Conservation (phyloP, 2,888 invertebrate species). For the Sclerodermus sp. region DNA sequence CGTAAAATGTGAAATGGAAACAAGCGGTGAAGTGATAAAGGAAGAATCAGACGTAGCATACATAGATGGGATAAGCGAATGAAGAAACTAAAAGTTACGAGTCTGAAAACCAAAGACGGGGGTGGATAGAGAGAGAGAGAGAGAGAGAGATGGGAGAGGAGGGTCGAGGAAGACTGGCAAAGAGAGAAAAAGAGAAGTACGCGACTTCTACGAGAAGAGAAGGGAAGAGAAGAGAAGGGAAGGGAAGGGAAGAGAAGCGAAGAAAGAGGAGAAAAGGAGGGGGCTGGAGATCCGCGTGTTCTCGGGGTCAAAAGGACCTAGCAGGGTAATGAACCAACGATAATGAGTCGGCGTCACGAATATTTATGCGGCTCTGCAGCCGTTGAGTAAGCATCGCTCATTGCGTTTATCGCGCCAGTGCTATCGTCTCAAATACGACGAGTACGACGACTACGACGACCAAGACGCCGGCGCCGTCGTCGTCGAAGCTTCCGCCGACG, state of each 20-base stretch:
- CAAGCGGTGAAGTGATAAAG: too few species aligned
- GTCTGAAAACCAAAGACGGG: too few species aligned
- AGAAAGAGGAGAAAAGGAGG: neutral
- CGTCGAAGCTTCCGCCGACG: neutral
- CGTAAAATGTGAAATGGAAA: too few species aligned
- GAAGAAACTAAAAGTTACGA: too few species aligned
- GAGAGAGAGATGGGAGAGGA: too few species aligned
- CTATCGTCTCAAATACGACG: slow-evolving; percentile 11
- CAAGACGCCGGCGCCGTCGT: neutral
- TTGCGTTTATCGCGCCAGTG: slow-evolving; percentile 13
- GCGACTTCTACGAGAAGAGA: too few species aligned
- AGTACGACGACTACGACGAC: slow-evolving; percentile 2
- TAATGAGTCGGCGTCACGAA: slow-evolving; percentile 23
- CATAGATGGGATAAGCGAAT: too few species aligned
- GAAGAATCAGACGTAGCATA: too few species aligned
- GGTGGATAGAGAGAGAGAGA: too few species aligned
- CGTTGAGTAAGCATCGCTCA: slow-evolving; percentile 9
- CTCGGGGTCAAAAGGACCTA: slow-evolving; percentile 26
- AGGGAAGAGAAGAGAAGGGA: neutral
- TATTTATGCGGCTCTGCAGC: slow-evolving; percentile 16
- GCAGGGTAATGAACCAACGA: slow-evolving; percentile 28
- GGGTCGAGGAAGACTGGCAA: too few species aligned
- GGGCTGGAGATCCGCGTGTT: slow-evolving; percentile 13
- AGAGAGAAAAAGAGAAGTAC: too few species aligned
- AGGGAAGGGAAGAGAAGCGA: neutral